A percentile compares a stretch with the other conserved stretches of the same genome.
Conservation (phyloP, 2,113 vertebrate genomes). For the Atractosteus spatula region DNA sequence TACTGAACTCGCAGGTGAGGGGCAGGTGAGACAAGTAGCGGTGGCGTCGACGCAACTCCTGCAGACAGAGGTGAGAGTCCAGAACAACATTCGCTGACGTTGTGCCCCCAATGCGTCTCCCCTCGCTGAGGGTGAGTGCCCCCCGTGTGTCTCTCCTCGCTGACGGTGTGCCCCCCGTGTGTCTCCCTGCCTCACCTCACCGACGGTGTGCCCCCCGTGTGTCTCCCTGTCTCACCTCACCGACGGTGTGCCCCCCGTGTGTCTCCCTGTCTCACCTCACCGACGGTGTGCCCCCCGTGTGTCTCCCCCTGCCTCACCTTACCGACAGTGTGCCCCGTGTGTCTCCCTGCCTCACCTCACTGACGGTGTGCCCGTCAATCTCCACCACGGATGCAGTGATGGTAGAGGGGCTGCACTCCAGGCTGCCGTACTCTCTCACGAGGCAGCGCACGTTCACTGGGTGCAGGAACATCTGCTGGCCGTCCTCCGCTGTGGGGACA, state of each 20-base stretch:
- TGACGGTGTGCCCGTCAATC: constrained; percentile 89
- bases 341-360: constrained; percentile 70
- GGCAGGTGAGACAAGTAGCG: constrained; percentile 94
- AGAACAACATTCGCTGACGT: no score
- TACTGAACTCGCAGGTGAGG: constrained; percentile 97
- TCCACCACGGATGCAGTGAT: constrained; percentile 91
- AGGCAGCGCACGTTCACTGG: constrained; percentile 94
- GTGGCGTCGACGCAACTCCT: constrained; percentile 92
- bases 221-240: no score
- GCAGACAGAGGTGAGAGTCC: not conserved
- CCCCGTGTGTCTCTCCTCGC: constrained; percentile 63
- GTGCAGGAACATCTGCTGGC: constrained; percentile 97
- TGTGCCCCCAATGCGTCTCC: no score
- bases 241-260: no score
- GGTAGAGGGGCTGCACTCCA: constrained; percentile 88
- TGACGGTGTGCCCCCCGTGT: constrained; percentile 80
- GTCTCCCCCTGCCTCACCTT: no score
- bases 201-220: no score
- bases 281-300: no score
- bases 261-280: no score
- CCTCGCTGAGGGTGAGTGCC: no score
- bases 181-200: not conserved
- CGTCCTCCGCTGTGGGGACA: constrained; percentile 78
- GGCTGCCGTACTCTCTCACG: constrained; percentile 85
- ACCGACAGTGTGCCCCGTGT: no score